Conservation (phyloP, 2,888 invertebrate species). For the Trichopoda pennipes region DNA sequence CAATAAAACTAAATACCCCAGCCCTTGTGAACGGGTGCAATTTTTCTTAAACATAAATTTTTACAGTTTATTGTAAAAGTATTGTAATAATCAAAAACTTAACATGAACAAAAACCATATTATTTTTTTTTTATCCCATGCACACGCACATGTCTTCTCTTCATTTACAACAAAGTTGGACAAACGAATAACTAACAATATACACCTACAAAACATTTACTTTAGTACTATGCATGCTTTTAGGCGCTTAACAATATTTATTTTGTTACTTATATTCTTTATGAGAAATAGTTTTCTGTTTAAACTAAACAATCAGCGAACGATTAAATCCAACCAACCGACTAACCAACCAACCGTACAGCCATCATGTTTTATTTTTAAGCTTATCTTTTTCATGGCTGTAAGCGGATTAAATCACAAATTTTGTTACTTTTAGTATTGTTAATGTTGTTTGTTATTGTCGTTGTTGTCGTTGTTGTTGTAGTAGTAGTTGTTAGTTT, state of each 20-base stretch:
- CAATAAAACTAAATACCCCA: too few relatives aligned
- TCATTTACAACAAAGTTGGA: background rate
- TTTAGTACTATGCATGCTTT: conserved; percentile 43
- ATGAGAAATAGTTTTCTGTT: conserved; percentile 46
- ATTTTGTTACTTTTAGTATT: conserved; percentile 58
- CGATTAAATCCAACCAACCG: conserved; percentile 15
- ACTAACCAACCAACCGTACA: background rate
- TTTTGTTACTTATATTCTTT: conserved; percentile 27
- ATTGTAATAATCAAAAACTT: too few relatives aligned
- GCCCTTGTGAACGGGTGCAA: too few relatives aligned
- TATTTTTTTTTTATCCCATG: background rate
- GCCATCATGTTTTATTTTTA: conserved; percentile 46
- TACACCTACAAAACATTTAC: conserved; percentile 48
- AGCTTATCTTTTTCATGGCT: conserved; percentile 70
- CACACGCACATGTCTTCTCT: conserved; percentile 33
- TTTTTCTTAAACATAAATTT: too few relatives aligned
- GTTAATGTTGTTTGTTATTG: background rate
- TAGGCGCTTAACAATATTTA: conserved; percentile 43
- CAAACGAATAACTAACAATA: background rate
- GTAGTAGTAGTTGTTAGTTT: conserved; percentile 57
- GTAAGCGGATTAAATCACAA: conserved; percentile 72
- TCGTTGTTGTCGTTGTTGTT: conserved; percentile 35
- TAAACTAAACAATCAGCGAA: conserved; percentile 52
- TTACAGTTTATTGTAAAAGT: too few relatives aligned
- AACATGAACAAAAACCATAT: too few relatives aligned